Evolutionary conservation across 2,888 invertebrate genomes (phyloP).

Genomic region (Lydus trimaculatus): DNA sequence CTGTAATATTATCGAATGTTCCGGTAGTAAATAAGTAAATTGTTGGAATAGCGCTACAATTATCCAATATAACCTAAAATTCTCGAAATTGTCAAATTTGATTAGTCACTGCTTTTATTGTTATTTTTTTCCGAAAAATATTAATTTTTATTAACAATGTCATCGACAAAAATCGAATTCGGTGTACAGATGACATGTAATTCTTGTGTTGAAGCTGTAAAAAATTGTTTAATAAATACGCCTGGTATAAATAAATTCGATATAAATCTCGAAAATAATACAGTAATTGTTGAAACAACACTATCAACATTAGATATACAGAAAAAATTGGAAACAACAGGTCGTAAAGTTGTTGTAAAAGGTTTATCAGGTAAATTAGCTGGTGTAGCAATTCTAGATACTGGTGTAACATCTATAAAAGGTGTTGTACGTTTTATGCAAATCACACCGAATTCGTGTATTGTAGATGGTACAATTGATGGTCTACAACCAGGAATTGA

Average conservation of each 20-base stretch:
- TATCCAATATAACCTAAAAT: background rate
- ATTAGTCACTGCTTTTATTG: background rate
- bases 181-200: slow-evolving; percentile 70
- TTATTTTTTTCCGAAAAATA: background rate
- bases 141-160: slow-evolving; percentile 40
- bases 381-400: slow-evolving; percentile 79
- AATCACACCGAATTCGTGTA: slow-evolving; percentile 64
- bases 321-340: slow-evolving; percentile 64
- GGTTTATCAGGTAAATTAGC: slow-evolving; percentile 76
- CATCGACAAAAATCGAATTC: slow-evolving; percentile 67
- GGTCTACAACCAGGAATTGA: slow-evolving; percentile 71
- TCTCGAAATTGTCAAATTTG: background rate
- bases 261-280: slow-evolving; percentile 69
- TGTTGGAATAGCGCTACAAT: background rate
- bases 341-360: slow-evolving; percentile 77
- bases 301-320: slow-evolving; percentile 69
- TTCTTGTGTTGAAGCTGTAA: slow-evolving; percentile 63
- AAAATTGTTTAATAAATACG: slow-evolving; percentile 58
- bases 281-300: slow-evolving; percentile 72
- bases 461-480: slow-evolving; percentile 87
- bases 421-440: slow-evolving; percentile 84
- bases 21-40: slow-evolving; percentile 18
- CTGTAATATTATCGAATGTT: slow-evolving; percentile 30
- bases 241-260: slow-evolving; percentile 62
- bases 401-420: slow-evolving; percentile 60